Evolutionary conservation across 37 sponge, comb jelly and placozoan species (phyloP).

Genomic region (Halichondria panicea): DNA sequence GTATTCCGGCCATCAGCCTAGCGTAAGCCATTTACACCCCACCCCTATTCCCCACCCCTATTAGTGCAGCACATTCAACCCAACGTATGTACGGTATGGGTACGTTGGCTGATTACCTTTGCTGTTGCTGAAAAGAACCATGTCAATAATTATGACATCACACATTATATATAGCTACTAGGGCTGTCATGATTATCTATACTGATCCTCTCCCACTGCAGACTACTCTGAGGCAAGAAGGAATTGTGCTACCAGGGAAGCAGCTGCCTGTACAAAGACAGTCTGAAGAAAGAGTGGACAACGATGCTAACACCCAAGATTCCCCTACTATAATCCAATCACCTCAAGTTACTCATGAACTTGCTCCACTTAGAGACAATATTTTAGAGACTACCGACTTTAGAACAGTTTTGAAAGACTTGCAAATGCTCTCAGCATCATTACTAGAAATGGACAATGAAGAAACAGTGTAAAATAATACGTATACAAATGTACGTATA

Average conservation of each 20-base stretch:
- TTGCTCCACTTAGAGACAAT: no score
- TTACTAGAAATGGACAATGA: constrained; percentile 22
- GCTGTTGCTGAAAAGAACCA: no score
- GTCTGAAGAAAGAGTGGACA: neutral
- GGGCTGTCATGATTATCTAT: neutral
- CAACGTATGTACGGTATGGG: neutral
- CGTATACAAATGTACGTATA: neutral
- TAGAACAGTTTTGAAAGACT: constrained; percentile 28
- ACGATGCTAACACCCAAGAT: neutral
- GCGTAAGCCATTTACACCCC: no score
- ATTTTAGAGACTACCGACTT: no score
- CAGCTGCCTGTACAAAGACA: neutral
- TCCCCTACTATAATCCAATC: no score
- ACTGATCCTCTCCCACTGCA: neutral
- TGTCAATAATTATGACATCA: no score
- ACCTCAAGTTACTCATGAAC: no score
- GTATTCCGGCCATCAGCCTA: no score
- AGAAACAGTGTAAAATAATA: neutral
- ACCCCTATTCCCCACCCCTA: no score
- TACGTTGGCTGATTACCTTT: neutral
- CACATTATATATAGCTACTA: neutral
- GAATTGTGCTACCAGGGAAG: constrained; percentile 9
- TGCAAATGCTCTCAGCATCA: constrained; percentile 34
- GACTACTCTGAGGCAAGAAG: constrained; percentile 51
- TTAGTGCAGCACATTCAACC: no score